These are phyloP conservation scores for Cyprinodon brontotheroides DNA, from an alignment of 2,113 vertebrate species.

Conservation along the genomic window DNA sequence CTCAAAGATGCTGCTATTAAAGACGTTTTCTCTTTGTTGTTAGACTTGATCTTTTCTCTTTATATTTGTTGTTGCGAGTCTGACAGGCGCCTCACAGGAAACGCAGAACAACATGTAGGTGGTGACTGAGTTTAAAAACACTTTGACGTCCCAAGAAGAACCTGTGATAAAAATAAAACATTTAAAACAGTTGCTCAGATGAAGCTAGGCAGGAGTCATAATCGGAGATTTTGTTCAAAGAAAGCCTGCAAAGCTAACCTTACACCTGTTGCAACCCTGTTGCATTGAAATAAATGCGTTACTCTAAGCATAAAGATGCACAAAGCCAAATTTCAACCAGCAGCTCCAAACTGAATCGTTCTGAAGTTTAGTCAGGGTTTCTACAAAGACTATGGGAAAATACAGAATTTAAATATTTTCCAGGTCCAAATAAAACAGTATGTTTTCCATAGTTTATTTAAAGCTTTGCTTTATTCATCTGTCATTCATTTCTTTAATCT, in stretches of 20 bases:
- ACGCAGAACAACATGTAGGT: constrained; percentile 20
- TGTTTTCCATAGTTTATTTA: too few species aligned
- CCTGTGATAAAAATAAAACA: not conserved
- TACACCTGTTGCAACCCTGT: not conserved
- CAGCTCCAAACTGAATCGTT: too few species aligned
- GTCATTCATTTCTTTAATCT: not conserved
- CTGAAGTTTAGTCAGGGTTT: too few species aligned
- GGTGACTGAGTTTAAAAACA: constrained; percentile 14
- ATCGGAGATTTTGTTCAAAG: not conserved
- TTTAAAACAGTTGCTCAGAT: not conserved
- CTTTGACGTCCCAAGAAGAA: constrained; percentile 2
- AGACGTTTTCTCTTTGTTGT: constrained; percentile 28
- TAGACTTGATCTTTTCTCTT: constrained; percentile 27
- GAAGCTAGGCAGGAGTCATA: not conserved
- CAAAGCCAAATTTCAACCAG: not conserved
- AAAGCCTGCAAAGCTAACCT: not conserved
- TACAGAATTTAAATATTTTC: too few species aligned
- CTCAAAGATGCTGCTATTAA: constrained; percentile 32
- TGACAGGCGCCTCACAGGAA: constrained; percentile 25
- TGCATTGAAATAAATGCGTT: not conserved
- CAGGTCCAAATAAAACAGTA: too few species aligned
- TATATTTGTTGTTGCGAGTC: constrained; percentile 4
- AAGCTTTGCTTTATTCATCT: too few species aligned
- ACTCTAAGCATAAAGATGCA: not conserved
- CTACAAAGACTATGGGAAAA: too few species aligned